phyloP scores from a whole-genome alignment of 2,797 vertebrate genomes.

The Phylloscopus collybita region DNA sequence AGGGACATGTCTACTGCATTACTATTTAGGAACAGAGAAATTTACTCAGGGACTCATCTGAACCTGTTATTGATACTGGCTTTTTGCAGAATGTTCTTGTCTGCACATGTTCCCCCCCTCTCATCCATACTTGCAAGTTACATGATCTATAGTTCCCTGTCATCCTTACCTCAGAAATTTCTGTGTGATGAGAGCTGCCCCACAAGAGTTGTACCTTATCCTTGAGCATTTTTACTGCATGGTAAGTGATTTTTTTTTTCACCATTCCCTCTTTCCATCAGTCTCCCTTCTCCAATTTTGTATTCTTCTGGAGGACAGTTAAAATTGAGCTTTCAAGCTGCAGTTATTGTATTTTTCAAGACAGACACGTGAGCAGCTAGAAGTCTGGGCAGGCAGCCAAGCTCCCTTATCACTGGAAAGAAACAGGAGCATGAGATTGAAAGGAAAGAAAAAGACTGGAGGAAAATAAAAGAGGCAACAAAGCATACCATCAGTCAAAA shows the following conservation, averaged over 20 bases:
- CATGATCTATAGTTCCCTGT: neutral
- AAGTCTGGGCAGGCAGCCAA: neutral
- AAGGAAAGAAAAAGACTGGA: neutral
- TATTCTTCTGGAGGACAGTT: neutral
- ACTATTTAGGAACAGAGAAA: neutral
- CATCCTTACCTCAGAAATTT: neutral
- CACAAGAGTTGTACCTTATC: neutral
- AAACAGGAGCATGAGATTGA: neutral
- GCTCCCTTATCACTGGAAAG: neutral
- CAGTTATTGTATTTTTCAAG: neutral
- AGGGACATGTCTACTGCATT: neutral
- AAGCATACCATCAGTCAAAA: neutral
- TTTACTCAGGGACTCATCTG: neutral
- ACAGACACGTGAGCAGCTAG: neutral
- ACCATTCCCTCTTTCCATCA: neutral
- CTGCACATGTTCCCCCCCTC: neutral
- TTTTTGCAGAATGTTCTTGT: neutral
- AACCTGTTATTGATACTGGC: neutral
- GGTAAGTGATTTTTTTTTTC: neutral
- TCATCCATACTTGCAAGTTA: neutral
- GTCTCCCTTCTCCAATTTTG: neutral
- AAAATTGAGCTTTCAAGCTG: neutral
- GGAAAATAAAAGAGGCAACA: neutral
- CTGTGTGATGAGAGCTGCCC: neutral
- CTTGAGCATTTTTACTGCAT: neutral